Evolutionary conservation across 2,888 invertebrate species (phyloP), one percentile per base, ranked within the genome.

Genomic region (Drosophila greeni): DNA sequence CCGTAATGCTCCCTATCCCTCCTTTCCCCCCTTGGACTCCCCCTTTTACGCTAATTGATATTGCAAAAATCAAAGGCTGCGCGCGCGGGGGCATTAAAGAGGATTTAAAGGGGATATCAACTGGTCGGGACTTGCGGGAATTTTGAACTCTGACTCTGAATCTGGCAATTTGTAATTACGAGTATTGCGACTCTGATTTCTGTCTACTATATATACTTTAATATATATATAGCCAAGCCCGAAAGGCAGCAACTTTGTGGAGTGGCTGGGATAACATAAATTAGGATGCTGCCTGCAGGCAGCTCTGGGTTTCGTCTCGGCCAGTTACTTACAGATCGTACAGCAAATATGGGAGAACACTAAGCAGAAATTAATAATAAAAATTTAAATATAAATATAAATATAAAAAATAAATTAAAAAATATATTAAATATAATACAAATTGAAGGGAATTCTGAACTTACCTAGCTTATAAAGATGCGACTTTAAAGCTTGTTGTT

Each of bases 51-150:
- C 76, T 78, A 79, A 79, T 78, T 78, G 82, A 78, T 76, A 78
- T 81, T 79, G 79, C 76, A 81, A 75, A 78, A 81, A 79, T 79
- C 82, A 79, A 81, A 79, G 71, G 79, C 62, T 66, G 70, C 60
- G 60, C 49, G 34, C 52, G 60, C 49, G 34, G 51, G 51, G 55
- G 70, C 69, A 72, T 75, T 74, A 72, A 72, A 81, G 62, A 54
- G 69, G 69, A 68, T 68, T 69, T 62, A 43, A 33, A 23, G 9
- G 36, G 54, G 51, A 52, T 68, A 62, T 69, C 57, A 54, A 59
- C 37, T 42, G 45, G 18, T 34, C 11, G 33, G 29, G 36, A 6
- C 34, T 40, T 16, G 18, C 16, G 14, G 31, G 9, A n/a, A 29
- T 42, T 29, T 14, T 42, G 48, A 39, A 18, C 29, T 48, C 29